These are phyloP conservation scores for Hylyphantes graminicola DNA, from an alignment of 1,140 invertebrate genomes.

Conservation along the genomic window DNA sequence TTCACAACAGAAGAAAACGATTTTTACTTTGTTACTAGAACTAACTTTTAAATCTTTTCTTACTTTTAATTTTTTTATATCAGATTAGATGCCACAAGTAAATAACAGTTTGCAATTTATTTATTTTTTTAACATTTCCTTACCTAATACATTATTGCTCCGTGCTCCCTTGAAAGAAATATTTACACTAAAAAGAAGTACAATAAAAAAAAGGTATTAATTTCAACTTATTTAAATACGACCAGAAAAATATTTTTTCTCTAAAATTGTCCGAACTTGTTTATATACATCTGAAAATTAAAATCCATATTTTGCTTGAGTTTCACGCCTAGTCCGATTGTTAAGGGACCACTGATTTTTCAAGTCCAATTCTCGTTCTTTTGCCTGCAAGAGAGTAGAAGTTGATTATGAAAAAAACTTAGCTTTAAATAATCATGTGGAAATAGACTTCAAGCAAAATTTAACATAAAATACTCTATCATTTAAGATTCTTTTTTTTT, in stretches of 20 bases:
- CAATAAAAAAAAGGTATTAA: background rate
- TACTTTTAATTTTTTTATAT: too few species aligned
- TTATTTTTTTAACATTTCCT: too few species aligned
- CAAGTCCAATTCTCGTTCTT: slow-evolving; percentile 91
- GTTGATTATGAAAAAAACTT: background rate
- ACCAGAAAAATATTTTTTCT: background rate
- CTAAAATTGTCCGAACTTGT: background rate
- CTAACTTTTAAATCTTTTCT: too few species aligned
- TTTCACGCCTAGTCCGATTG: slow-evolving; percentile 82
- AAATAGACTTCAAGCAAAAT: too few species aligned
- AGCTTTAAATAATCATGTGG: background rate
- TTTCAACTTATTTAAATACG: background rate
- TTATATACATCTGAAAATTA: slow-evolving; percentile 61
- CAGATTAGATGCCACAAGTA: too few species aligned
- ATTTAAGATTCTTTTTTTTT: too few species aligned
- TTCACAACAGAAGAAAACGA: too few species aligned
- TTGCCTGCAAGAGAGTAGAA: slow-evolving; percentile 77
- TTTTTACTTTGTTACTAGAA: too few species aligned
- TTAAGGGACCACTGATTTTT: slow-evolving; percentile 95
- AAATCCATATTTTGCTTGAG: slow-evolving; percentile 74
- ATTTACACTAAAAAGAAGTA: background rate
- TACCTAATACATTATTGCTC: too few species aligned
- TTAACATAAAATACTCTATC: too few species aligned
- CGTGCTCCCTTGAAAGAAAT: too few species aligned
- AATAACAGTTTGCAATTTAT: too few species aligned